Evolutionary conservation across 1,140 invertebrate genomes (phyloP), one percentile per base, ranked within the genome.

Genomic region (Tetramorium simillimum): DNA sequence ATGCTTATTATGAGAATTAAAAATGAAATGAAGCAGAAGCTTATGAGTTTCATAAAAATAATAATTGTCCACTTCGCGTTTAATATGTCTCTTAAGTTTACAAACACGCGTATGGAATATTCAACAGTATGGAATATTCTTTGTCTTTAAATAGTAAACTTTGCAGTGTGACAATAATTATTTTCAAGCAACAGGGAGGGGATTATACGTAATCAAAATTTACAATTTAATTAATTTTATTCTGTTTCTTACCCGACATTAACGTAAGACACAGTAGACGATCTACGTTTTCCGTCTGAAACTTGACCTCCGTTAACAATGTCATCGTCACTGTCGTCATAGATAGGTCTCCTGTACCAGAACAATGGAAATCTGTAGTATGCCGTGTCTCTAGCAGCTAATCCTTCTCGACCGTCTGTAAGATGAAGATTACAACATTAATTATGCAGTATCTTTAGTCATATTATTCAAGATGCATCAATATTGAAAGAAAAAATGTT

Each of bases 181-280:
- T 33, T 10, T 46, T n/a, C 28, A 40, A 85, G n/a, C 4, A 28
- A 40, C 12, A 5, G 2, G 7, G 16, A 33, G 2, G 62, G 33
- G n/a, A n/a, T n/a, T 33, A 5, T 21, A n/a, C 53, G 16, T 18
- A 10, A 73, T 10, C 2, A 33, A 14, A 77, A 56, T 63, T 0
- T 46, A 62, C 28, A 85, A 28, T n/a, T n/a, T n/a, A 58, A 70
- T 51, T 40, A 65, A 67, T 51, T 65, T 63, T 7, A 14, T 67
- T 43, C 1, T 33, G 1, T 46, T 56, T 63, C 62, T 84, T 87
- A 92, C 89, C 91, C 91, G 67, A 92, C 81, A 3, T 76, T 58
- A 0, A 62, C 63, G 62, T 92, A 92, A n/a, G 91, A 92, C 33
- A 89, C 3, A 14, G 72, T 92, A 10, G 84, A 87, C 4, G 88